phyloP scores from a whole-genome alignment of 2,113 vertebrate species.

The Genyomyrus donnyi region DNA sequence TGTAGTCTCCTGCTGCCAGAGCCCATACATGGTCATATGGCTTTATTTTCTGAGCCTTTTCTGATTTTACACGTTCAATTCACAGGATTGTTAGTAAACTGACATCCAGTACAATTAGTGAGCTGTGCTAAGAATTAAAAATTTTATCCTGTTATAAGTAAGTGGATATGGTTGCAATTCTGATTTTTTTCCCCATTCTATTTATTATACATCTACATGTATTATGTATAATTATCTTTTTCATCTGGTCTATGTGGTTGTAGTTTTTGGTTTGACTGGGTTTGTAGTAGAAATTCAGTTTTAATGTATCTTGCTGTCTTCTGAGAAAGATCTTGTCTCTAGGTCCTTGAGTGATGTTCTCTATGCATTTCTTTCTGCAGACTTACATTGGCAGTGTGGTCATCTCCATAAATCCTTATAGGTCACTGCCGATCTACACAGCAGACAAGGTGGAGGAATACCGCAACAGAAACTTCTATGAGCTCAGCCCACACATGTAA shows the following conservation, averaged over 20 bases:
- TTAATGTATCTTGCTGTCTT: neutral
- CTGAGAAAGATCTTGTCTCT: neutral
- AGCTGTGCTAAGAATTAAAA: neutral
- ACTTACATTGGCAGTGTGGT: constrained; percentile 98
- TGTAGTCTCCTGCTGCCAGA: neutral
- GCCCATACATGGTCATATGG: neutral
- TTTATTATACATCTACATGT: neutral
- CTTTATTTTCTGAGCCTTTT: neutral
- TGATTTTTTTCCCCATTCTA: neutral
- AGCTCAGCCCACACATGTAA: constrained; percentile 98
- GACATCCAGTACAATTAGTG: neutral
- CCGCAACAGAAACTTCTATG: constrained; percentile 96
- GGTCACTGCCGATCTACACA: constrained; percentile 82
- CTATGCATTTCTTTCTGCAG: constrained; percentile 47
- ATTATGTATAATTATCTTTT: neutral
- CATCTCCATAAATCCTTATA: constrained; percentile 95
- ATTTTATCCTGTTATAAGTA: neutral
- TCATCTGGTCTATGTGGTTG: neutral
- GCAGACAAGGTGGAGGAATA: constrained; percentile 98
- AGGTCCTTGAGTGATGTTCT: neutral
- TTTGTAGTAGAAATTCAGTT: neutral
- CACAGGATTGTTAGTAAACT: neutral
- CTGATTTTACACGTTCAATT: too few relatives aligned
- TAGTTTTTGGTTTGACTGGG: neutral
- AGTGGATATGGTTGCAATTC: neutral